Evolutionary conservation across 92 coral and sea anemone species (phyloP).

Genomic region (Actinostola sp.): DNA sequence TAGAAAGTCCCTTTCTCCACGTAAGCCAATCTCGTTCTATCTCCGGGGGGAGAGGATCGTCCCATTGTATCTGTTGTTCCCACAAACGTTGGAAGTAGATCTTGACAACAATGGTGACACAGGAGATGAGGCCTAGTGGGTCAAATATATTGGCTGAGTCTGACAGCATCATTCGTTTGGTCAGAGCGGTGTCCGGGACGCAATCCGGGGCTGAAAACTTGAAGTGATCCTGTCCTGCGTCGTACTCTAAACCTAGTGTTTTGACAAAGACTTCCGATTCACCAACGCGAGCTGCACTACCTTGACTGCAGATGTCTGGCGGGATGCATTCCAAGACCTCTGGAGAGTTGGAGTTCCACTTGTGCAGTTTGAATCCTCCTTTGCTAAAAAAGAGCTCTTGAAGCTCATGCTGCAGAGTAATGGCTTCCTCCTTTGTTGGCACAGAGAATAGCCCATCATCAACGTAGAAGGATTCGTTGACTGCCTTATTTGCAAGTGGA

Average conservation of each 20-base stretch:
- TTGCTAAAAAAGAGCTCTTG: constrained; percentile 39
- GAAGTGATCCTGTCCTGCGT: too few relatives aligned
- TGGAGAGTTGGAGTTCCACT: constrained; percentile 44
- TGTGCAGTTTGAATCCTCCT: constrained; percentile 38
- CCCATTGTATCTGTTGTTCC: constrained; percentile 54
- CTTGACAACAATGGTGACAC: constrained; percentile 53
- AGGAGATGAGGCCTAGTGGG: constrained; percentile 59
- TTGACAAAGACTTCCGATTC: too few relatives aligned
- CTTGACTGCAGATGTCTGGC: too few relatives aligned
- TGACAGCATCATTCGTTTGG: constrained; percentile 58
- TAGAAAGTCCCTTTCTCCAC: constrained; percentile 55
- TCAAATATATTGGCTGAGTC: constrained; percentile 62
- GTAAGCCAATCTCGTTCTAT: constrained; percentile 45
- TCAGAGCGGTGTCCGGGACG: constrained; percentile 23
- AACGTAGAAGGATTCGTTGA: constrained; percentile 50
- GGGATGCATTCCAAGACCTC: constrained; percentile 48
- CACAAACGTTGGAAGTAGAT: constrained; percentile 67
- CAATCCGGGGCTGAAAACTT: too few relatives aligned
- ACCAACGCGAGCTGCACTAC: too few relatives aligned
- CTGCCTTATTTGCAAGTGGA: constrained; percentile 41
- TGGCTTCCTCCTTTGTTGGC: constrained; percentile 37
- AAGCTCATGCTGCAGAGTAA: constrained; percentile 20
- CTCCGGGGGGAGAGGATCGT: constrained; percentile 59
- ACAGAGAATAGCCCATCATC: constrained; percentile 48
- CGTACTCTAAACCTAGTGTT: too few relatives aligned